phyloP scores from a whole-genome alignment of 2,797 vertebrate genomes.

The Pipistrellus pygmaeus region DNA sequence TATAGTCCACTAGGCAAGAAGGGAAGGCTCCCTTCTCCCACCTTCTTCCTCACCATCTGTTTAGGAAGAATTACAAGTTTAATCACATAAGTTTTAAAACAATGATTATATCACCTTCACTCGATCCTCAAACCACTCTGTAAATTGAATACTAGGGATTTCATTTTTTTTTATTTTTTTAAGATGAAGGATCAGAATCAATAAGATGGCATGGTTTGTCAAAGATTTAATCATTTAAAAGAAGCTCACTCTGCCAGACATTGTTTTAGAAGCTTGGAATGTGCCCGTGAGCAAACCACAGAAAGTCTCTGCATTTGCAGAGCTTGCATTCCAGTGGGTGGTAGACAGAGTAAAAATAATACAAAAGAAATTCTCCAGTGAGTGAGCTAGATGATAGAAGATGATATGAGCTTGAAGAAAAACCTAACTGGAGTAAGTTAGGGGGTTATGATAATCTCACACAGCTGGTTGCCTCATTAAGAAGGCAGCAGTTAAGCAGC shows the following conservation, averaged over 20 bases:
- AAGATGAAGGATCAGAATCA: not conserved
- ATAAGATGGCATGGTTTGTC: not conserved
- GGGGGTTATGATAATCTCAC: not conserved
- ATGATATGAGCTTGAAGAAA: not conserved
- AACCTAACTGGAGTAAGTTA: not conserved
- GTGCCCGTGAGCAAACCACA: not conserved
- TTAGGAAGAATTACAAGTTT: not conserved
- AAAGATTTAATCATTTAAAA: not conserved
- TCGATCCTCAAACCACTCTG: not conserved
- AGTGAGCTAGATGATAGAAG: not conserved
- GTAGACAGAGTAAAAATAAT: slow-evolving; percentile 7
- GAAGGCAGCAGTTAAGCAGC: not conserved
- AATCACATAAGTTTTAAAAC: not conserved
- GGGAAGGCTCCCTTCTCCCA: not conserved
- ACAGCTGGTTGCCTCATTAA: not conserved
- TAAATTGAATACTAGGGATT: not conserved
- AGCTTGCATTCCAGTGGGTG: not conserved
- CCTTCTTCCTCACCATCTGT: not conserved
- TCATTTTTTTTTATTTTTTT: not conserved
- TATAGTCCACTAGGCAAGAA: not conserved
- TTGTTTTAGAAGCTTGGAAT: slow-evolving; percentile 2
- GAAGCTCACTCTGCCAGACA: not conserved
- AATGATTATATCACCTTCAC: not conserved
- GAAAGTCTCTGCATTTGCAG: not conserved
- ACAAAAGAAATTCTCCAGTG: not conserved